Base-by-base conservation (phyloP, 1,140 invertebrate genomes). In the Drosophila aff. region DNA sequence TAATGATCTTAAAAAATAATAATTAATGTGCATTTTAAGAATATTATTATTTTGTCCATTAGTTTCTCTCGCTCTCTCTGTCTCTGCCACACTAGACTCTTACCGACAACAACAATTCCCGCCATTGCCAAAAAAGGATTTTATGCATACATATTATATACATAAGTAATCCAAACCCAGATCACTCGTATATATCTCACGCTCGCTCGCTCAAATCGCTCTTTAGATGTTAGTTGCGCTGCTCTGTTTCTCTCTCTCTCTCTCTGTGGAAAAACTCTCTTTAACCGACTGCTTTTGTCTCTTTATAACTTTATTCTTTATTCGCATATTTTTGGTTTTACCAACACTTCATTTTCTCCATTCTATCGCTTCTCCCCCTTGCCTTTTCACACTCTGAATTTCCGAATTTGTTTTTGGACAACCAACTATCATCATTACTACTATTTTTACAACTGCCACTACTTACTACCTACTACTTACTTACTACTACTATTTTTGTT, bases 151-250 rank as follows among this genome's bases (percentile, higher is more conserved):
- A 16, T 47, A n/a, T 28, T 21, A 21, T 53, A 55, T 55, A 38
- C 36, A 40, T 57, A 9, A 23, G 4, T 53, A 63, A 49, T 40
- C 18, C 23, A 13, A 28, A 36, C 33, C 49, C 57, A 73, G 72
- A 26, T 76, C 38, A 76, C 49, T 80, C 13, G 58, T 59, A 49
- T 18, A 49, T n/a, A 28, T 53, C 43, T 59, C 62, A 66, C 49
- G 46, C 79, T 53, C 68, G 74, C 74, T 67, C 60, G 55, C 68
- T 79, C 52, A 67, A 57, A 63, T 55, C 46, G 68, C 57, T 74
- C 47, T 55, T 53, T 82, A 78, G 64, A 67, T 85, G 79, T 53
- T 85, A 75, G 68, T 71, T 85, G 47, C 73, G 60, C 81, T 80
- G 76, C 53, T 73, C 59, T 68, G 26, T 68, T 11, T 43, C n/a